Evolutionary conservation across 2,113 vertebrate species (phyloP).

Genomic region (Perccottus glenii): DNA sequence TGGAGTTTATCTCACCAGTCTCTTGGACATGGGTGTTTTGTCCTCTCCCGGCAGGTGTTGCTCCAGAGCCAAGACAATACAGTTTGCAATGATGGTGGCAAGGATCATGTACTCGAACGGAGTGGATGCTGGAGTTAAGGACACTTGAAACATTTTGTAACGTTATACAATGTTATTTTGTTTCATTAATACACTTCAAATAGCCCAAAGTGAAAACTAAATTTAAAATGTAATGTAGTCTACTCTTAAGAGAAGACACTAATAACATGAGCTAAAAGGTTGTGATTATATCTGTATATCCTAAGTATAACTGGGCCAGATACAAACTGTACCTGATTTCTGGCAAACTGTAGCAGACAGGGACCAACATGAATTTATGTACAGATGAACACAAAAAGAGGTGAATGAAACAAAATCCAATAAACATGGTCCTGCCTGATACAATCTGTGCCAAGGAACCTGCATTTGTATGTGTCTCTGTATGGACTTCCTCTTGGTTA

Average conservation of each 20-base stretch:
- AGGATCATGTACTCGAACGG: conserved; percentile 99
- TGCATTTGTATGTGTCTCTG: conserved; percentile 29
- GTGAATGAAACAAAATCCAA: conserved; percentile 24
- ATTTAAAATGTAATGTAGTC: neutral
- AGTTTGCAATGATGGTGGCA: conserved; percentile 98
- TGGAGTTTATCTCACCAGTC: conserved; percentile 84
- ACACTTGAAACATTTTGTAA: conserved; percentile 31
- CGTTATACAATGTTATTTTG: neutral
- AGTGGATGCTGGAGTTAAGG: conserved; percentile 86
- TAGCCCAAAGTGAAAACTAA: neutral
- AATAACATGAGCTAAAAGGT: no score
- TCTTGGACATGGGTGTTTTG: conserved; percentile 97
- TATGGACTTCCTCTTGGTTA: conserved; percentile 38
- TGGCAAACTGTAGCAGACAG: conserved; percentile 19
- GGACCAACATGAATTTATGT: conserved; percentile 7
- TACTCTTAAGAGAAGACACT: no score
- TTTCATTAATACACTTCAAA: neutral
- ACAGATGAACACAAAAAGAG: conserved; percentile 9
- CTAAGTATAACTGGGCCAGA: no score
- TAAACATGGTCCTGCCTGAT: conserved; percentile 39
- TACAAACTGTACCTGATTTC: conserved; percentile 13
- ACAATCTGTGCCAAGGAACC: conserved; percentile 20
- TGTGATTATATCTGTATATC: no score
- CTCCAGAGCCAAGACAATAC: conserved; percentile 95
- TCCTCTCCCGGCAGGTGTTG: conserved; percentile 96